Percentiles rank a stretch among this genome's conserved stretches.
phyloP scores from a whole-genome alignment of 2,888 invertebrate genomes.

The Matsumyia berberina region DNA sequence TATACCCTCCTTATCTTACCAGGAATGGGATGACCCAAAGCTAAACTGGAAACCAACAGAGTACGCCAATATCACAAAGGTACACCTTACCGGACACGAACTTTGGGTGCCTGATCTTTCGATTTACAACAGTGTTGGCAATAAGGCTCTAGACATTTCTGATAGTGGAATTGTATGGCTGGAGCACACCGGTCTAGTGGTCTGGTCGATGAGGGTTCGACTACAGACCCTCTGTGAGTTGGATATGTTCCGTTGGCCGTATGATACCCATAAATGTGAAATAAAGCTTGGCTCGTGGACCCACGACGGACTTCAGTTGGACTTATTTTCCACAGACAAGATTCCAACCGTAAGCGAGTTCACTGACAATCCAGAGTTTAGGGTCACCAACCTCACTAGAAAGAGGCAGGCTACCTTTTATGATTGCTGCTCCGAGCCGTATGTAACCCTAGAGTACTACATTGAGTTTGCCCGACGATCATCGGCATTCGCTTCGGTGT shows the following conservation, averaged over 20 bases:
- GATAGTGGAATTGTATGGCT: slow-evolving; percentile 86
- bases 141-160: slow-evolving; percentile 86
- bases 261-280: slow-evolving; percentile 88
- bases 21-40: slow-evolving; percentile 90
- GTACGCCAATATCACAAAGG: slow-evolving; percentile 86
- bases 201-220: slow-evolving; percentile 88
- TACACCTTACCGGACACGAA: slow-evolving; percentile 88
- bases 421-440: slow-evolving; percentile 86
- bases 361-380: slow-evolving; percentile 79
- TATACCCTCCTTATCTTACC: slow-evolving; percentile 50
- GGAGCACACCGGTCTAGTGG: slow-evolving; percentile 84
- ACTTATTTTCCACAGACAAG: slow-evolving; percentile 81
- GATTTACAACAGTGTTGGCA: slow-evolving; percentile 88
- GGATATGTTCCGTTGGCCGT: slow-evolving; percentile 89
- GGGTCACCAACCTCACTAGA: slow-evolving; percentile 83
- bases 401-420: slow-evolving; percentile 81
- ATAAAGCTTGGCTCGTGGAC: slow-evolving; percentile 90
- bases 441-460: slow-evolving; percentile 85
- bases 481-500: slow-evolving; percentile 86
- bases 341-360: slow-evolving; percentile 80
- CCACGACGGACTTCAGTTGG: slow-evolving; percentile 87
- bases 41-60: slow-evolving; percentile 88
- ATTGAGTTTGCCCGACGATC: slow-evolving; percentile 85
- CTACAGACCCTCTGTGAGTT: slow-evolving; percentile 87
- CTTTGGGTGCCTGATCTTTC: slow-evolving; percentile 91